Evolutionary conservation across 2,113 vertebrate species (phyloP).

Genomic region (Paramisgurnus dabryanus): DNA sequence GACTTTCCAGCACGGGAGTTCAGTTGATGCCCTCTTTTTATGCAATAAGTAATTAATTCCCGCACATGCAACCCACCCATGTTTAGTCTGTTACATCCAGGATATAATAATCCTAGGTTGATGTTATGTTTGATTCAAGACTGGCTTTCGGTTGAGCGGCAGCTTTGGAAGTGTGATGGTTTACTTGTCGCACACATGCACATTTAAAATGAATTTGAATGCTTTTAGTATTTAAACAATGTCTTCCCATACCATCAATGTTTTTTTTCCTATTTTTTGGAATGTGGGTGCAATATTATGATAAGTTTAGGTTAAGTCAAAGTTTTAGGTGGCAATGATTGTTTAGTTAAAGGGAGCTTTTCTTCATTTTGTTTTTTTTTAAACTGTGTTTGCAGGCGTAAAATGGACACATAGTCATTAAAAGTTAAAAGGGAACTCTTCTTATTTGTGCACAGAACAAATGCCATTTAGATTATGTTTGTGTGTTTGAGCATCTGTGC

Average conservation of each 20-base stretch:
- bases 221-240: slow-evolving; percentile 32
- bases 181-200: background rate
- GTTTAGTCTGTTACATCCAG: slow-evolving; percentile 15
- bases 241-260: slow-evolving; percentile 25
- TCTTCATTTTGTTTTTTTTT: background rate
- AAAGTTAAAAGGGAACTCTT: slow-evolving; percentile 44
- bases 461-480: slow-evolving; percentile 1
- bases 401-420: background rate
- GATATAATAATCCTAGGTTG: background rate
- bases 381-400: background rate
- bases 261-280: slow-evolving; percentile 23
- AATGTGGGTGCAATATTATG: slow-evolving; percentile 68
- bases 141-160: background rate
- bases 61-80: background rate
- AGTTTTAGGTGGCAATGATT: slow-evolving; percentile 8
- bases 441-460: background rate
- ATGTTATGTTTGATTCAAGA: background rate
- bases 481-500: background rate
- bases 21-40: no score
- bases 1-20: no score
- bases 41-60: background rate
- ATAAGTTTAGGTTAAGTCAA: no score
- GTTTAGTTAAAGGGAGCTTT: slow-evolving; percentile 12
- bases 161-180: background rate
- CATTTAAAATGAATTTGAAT: slow-evolving; percentile 13